Base-by-base conservation (phyloP, 2,888 invertebrate genomes). In the Nomada goodeniana region DNA sequence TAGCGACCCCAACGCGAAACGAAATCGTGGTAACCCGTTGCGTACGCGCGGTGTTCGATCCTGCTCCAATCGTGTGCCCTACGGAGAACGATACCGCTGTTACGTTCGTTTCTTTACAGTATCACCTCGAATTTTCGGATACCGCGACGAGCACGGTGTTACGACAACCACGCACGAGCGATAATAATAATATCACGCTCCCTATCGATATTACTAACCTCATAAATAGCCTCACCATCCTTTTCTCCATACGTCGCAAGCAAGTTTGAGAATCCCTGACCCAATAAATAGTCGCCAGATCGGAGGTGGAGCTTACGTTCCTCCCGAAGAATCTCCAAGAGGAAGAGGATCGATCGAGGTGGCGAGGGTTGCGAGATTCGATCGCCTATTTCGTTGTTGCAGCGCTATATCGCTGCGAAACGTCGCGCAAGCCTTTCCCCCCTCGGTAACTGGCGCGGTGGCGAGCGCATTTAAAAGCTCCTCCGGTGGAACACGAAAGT, bases 381-480 rank as follows among this genome's bases (percentile, higher is more conserved):
- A 88, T 84, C 77, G 79, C 85, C 87, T 83, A 85, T 88, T 80
- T 83, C 82, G 72, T 88, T 87, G 86, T 89, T 87, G 87, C 83
- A 80, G 76, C 76, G 82, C 76, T 84, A 75, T 36, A 36, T 36
- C 36, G 36, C 36, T 36, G 7, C 76, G 81, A 85, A 80, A 85
- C 65, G 18, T 11, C 80, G 79, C 60, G 73, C 64, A 60, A 76
- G 44, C 80, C 69, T 70, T 36, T 64, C 71, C 60, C 71, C 63
- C 63, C 57, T 42, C 18, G 59, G 69, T 80, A 79, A 81, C 80
- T 80, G 75, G 50, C 76, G 65, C 68, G 50, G 63, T 55, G 55
- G 74, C 65, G 67, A 57, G 76, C 78, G 65, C 72, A 68, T 83
- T 81, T 79, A 81, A 83, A 85, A 88, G 70, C 83, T 67, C 76